Evolutionary conservation across 2,113 vertebrate genomes (phyloP).

Genomic region (Albula glossodonta): DNA sequence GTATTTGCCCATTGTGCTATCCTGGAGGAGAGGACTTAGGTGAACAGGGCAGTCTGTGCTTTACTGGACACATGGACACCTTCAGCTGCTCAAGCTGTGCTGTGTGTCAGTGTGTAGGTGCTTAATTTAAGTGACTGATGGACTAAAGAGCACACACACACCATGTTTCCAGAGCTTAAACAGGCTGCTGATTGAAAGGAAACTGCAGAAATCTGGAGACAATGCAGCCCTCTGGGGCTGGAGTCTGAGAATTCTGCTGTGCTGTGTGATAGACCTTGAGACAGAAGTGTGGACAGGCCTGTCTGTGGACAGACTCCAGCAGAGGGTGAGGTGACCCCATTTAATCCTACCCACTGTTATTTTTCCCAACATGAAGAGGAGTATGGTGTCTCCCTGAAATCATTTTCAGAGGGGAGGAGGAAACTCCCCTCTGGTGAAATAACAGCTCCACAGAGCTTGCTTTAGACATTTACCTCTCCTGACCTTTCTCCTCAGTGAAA

Average conservation of each 20-base stretch:
- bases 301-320: neutral
- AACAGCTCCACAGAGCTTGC: neutral
- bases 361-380: neutral
- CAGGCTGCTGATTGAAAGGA: too few relatives aligned
- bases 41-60: too few relatives aligned
- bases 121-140: too few relatives aligned
- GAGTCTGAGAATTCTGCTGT: neutral
- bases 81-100: too few relatives aligned
- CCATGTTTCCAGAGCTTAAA: too few relatives aligned
- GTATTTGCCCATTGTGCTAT: too few relatives aligned
- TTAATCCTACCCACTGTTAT: neutral
- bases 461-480: neutral
- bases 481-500: neutral
- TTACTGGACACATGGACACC: too few relatives aligned
- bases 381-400: neutral
- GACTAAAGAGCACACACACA: too few relatives aligned
- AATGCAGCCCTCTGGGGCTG: too few relatives aligned
- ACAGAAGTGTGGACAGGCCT: neutral
- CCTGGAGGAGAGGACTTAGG: too few relatives aligned
- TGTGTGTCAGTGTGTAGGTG: too few relatives aligned
- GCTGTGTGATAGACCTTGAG: neutral
- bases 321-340: neutral
- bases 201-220: too few relatives aligned
- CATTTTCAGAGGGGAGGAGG: neutral
- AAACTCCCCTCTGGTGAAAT: neutral